These are phyloP conservation scores for Campoplex capitator DNA, from an alignment of 2,888 invertebrate genomes.

Conservation along the genomic window DNA sequence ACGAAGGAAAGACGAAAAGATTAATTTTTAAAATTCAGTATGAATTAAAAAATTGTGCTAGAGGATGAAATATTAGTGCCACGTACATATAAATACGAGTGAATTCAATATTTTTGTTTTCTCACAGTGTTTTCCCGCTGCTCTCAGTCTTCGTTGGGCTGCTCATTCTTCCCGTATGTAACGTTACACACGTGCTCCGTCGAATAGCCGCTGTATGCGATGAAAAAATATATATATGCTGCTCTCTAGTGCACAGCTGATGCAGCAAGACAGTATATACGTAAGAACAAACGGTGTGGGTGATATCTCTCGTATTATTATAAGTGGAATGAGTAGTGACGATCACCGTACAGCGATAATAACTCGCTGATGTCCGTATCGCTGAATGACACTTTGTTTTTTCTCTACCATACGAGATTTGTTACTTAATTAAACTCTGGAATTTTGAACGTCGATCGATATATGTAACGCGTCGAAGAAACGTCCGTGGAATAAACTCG, in stretches of 20 bases:
- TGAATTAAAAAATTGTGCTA: neutral
- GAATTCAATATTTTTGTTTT: constrained; percentile 11
- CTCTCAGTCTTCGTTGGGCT: constrained; percentile 21
- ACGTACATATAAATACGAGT: neutral
- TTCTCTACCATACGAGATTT: neutral
- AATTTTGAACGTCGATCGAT: constrained; percentile 16
- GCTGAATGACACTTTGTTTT: neutral
- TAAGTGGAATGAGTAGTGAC: neutral
- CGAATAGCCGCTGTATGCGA: constrained; percentile 11
- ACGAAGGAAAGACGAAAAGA: neutral
- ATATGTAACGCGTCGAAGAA: constrained; percentile 2
- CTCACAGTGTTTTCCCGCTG: constrained; percentile 52
- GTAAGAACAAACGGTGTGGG: neutral
- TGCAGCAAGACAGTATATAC: neutral
- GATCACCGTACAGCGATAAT: neutral
- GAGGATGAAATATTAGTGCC: neutral
- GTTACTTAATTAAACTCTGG: neutral
- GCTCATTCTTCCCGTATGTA: constrained; percentile 43
- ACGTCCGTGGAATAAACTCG: constrained; percentile 11
- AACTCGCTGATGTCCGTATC: neutral
- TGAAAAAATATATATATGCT: neutral
- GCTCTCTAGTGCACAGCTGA: constrained; percentile 6
- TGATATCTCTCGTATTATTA: neutral
- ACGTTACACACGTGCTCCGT: constrained; percentile 20
- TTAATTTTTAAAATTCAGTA: neutral